Evolutionary conservation across 2,113 vertebrate species (phyloP).

Genomic region (Gavialis gangeticus): DNA sequence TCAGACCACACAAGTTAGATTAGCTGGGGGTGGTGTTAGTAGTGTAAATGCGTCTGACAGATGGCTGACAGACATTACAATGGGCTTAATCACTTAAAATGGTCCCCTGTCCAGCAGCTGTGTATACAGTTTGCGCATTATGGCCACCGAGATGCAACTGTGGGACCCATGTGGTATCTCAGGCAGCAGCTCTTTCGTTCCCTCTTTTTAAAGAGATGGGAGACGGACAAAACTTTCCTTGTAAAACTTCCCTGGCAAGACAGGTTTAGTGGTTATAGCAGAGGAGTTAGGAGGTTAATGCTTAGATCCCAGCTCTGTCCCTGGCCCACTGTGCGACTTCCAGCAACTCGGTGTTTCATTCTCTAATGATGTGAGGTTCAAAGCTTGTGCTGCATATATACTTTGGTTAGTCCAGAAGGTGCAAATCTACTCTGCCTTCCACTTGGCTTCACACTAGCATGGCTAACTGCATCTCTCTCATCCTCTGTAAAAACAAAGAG

Average conservation of each 20-base stretch:
- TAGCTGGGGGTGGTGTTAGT: not conserved
- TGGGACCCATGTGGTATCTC: not conserved
- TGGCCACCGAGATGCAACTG: not conserved
- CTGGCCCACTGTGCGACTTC: not conserved
- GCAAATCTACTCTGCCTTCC: too few relatives aligned
- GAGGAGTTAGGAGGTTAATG: not conserved
- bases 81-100: not conserved
- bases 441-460: too few relatives aligned
- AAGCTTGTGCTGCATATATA: not conserved
- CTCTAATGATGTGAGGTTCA: not conserved
- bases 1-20: constrained; percentile 34
- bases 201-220: not conserved
- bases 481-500: not conserved
- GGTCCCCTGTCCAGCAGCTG: not conserved
- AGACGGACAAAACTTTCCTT: not conserved
- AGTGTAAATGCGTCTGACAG: constrained; percentile 6
- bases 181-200: not conserved
- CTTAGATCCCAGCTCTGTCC: not conserved
- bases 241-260: not conserved
- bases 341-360: not conserved
- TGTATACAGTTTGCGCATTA: not conserved
- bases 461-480: not conserved
- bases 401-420: not conserved
- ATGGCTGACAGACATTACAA: constrained; percentile 26
- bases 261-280: not conserved